These are phyloP conservation scores for Lordiphosa collinella DNA, from an alignment of 1,140 invertebrate genomes.

Conservation along the genomic window DNA sequence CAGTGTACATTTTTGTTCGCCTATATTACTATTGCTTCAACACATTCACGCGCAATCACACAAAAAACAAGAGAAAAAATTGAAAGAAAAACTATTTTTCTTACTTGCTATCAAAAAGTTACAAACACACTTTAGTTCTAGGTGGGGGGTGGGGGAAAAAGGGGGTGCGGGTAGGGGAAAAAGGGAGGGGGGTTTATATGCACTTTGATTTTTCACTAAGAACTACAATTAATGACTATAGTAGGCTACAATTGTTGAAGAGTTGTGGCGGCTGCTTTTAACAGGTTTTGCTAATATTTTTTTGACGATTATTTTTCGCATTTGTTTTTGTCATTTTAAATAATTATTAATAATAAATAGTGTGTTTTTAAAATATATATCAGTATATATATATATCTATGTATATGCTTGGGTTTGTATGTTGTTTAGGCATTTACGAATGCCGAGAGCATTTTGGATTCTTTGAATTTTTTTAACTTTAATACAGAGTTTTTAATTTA, in stretches of 20 bases:
- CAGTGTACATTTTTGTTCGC: conserved; percentile 35
- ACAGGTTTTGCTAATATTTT: conserved; percentile 62
- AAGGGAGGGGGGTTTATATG: conserved; percentile 57
- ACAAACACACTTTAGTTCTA: conserved; percentile 9
- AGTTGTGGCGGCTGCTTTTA: conserved; percentile 17
- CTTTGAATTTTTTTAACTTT: conserved; percentile 47
- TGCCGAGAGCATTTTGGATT: conserved; percentile 60
- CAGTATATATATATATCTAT: conserved; percentile 30
- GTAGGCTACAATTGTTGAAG: conserved; percentile 69
- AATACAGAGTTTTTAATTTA: conserved; percentile 61
- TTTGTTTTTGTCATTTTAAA: conserved; percentile 47
- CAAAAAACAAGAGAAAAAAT: background rate
- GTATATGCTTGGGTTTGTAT: conserved; percentile 22
- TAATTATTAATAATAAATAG: conserved; percentile 73
- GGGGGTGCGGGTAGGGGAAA: background rate
- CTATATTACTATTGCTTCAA: conserved; percentile 16
- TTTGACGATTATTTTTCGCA: conserved; percentile 47
- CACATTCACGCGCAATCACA: background rate
- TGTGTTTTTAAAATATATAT: conserved; percentile 42
- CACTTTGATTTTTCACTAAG: conserved; percentile 74
- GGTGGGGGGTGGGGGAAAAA: background rate
- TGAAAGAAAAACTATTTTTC: conserved; percentile 1
- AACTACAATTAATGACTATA: conserved; percentile 76
- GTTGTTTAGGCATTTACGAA: conserved; percentile 45
- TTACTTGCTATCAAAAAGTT: conserved; percentile 5